Evolutionary conservation across 1,140 invertebrate species (phyloP), one percentile per base, ranked within the genome.

Genomic region (Drosophila gunungcola): DNA sequence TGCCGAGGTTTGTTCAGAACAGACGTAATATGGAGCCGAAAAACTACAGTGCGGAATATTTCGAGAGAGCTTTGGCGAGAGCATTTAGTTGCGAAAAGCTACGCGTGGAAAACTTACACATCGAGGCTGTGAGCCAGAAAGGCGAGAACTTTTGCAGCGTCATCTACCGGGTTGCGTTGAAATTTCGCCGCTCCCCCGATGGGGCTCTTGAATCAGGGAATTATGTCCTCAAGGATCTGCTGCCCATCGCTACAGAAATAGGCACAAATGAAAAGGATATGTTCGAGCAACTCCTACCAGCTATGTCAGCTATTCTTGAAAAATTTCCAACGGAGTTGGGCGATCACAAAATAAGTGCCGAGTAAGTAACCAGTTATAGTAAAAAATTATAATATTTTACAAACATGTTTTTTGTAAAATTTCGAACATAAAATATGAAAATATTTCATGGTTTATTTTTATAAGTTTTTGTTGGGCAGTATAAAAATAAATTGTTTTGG

Each of bases 71-170:
- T 76, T 73, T 86, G 64, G 46, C 52, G 10, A 9, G 12, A 13
- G 68, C 84, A 11, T 80, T 61, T 10, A 39, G 58, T 6, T 61
- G 79, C 12, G 51, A 68, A 72, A 70, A 45, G 13, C 48, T 88
- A 55, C 39, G 29, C 6, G 53, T 88, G 4, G 64, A 78, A 42
- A 74, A 29, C 34, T 78, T 77, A 34, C 27, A 64, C 4, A 68
- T 74, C 12, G 42, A 78, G 3, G 11, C 13, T 2, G 51, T 84
- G 16, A 78, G 39, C 12, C 67, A 84, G 11, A 57, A 12, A 27
- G 84, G 84, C 21, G 84, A 88, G 34, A 89, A 89, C 61, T 88
- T 89, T 60, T 89, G 80, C 34, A 88, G 83, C 72, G 60, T 62
- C 53, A 89, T 88, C 67, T 88, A 84, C 29, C 77, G 82, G 16